Percentiles rank a stretch among this genome's conserved stretches.
Conservation (phyloP, 2,888 invertebrate genomes). For the Crocallis elinguaria region DNA sequence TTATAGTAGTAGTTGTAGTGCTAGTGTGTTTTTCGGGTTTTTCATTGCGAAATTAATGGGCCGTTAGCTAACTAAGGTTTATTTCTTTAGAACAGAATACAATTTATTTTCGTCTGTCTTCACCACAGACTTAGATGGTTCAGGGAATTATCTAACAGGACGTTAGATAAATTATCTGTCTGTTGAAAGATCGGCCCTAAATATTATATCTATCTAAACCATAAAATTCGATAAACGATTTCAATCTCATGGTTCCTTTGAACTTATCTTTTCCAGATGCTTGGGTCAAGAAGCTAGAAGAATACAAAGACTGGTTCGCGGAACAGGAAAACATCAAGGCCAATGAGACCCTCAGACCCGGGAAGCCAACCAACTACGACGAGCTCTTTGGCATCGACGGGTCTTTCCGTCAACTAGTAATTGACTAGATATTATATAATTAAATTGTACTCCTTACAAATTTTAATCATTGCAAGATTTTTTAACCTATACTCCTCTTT, state of each 20-base stretch:
- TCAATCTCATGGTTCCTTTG: not conserved
- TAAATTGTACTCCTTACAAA: not conserved
- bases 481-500: not conserved
- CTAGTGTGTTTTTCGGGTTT: too few species aligned
- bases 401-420: conserved; percentile 93
- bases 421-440: conserved; percentile 83
- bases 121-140: too few species aligned
- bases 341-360: conserved; percentile 92
- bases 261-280: conserved; percentile 79
- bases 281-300: conserved; percentile 92
- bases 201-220: too few species aligned
- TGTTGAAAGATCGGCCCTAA: too few species aligned
- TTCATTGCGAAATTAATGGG: too few species aligned
- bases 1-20: too few species aligned
- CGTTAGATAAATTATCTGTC: too few species aligned
- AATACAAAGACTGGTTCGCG: conserved; percentile 92
- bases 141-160: too few species aligned
- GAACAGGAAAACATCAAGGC: conserved; percentile 91
- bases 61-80: too few species aligned
- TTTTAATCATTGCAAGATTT: conserved; percentile 10
- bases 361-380: conserved; percentile 93
- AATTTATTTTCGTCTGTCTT: too few species aligned
- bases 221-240: too few species aligned
- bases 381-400: conserved; percentile 96
- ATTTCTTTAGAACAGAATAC: too few species aligned